Base-by-base conservation (phyloP, 2,113 vertebrate species). In the Rutilus rutilus region DNA sequence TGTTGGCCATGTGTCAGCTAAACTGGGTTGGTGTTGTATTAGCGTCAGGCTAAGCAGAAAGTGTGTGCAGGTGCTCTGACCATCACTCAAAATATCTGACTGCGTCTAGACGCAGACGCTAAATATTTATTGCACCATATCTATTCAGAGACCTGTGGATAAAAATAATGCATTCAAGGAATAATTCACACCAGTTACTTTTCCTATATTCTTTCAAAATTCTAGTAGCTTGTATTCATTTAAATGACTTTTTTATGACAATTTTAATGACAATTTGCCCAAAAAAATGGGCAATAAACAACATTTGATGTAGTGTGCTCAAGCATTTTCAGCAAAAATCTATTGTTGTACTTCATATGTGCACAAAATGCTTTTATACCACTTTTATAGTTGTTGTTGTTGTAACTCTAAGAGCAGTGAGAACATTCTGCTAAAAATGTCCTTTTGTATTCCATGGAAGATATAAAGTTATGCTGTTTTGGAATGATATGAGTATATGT, bases 51-150 rank as follows among this genome's bases (percentile, higher is more conserved):
- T 82, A 62, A 76, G 62, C 73, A 91, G 88, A 92, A 95, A 93
- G 94, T 95, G 93, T 92, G 90, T 88, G 89, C 94, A 95, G 93
- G 93, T 94, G 94, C 87, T 91, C 90, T 86, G 78, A 87, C 23
- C 15, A 88, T 95, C 93, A 91, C 89, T 95, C 94, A 90, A 60
- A 90, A 92, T 90, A 90, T 89, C 85, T 79, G 27, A 78, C 11
- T 3, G 69, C 64, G 71, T 65, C 78, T 84, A 65, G 27, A 62
- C 71, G 83, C 59, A 78, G 78, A 75, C 85, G 80, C 23, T 64
- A 23, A 74, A 25, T 83, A 81, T 83, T 69, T 45, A 85, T 89
- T 78, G 45, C 86, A 85, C 78, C 33, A 89, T 78, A 82, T 71
- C 89, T 84, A 91, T 92, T 93, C 88, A 91, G 14, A 84, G 67